Conservation (phyloP, 2,113 vertebrate species). For the Empidonax alnorum region DNA sequence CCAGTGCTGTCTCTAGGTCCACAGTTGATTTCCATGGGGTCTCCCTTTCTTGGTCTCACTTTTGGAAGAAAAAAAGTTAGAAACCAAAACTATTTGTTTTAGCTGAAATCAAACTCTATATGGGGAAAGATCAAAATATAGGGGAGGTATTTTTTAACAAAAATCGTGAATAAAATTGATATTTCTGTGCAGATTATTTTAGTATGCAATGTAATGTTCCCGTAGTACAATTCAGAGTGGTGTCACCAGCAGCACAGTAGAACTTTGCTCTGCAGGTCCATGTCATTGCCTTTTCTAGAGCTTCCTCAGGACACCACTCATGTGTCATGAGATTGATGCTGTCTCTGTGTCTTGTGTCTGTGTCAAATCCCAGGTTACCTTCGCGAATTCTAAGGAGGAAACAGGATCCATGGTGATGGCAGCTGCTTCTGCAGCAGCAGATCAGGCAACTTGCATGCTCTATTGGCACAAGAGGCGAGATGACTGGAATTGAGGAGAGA, state of each 20-base stretch:
- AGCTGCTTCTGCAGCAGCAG: background rate
- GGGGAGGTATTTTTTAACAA: background rate
- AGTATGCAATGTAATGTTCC: background rate
- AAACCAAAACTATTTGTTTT: background rate
- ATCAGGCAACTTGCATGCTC: background rate
- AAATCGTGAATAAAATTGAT: background rate
- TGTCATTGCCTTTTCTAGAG: background rate
- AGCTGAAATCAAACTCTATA: background rate
- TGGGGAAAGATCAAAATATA: background rate
- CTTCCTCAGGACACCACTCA: accelerated
- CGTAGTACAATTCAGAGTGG: background rate
- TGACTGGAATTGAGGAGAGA: background rate
- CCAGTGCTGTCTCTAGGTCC: background rate
- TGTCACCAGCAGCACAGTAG: background rate
- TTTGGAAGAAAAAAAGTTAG: background rate
- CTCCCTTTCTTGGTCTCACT: background rate
- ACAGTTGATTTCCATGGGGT: background rate
- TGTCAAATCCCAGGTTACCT: background rate
- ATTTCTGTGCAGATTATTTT: background rate
- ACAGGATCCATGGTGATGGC: background rate
- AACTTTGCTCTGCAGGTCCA: background rate
- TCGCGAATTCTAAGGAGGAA: background rate
- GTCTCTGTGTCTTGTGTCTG: background rate
- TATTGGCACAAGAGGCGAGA: background rate
- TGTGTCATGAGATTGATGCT: background rate